Conservation (phyloP, 2,888 invertebrate genomes). For the Limenitis camilla region DNA sequence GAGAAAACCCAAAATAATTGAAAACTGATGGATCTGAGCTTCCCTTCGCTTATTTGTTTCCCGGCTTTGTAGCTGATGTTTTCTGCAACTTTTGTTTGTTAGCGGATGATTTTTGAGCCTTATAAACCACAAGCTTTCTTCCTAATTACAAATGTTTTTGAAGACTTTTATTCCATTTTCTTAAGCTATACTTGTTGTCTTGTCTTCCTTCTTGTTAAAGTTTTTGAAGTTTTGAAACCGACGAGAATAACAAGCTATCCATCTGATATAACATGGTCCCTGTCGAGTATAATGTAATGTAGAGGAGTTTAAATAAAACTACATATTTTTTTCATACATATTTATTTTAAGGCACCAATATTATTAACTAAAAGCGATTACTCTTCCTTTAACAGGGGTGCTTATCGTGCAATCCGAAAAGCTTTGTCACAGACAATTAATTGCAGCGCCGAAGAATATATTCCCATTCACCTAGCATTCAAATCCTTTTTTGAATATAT, state of each 20-base stretch:
- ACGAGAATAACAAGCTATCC: too few relatives aligned
- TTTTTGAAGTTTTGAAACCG: not conserved
- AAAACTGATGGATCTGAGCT: constrained; percentile 18
- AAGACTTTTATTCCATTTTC: constrained; percentile 9
- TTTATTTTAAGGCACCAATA: too few relatives aligned
- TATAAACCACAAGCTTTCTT: constrained; percentile 9
- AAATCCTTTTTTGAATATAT: too few relatives aligned
- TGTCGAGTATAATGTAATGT: constrained; percentile 27
- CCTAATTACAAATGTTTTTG: constrained; percentile 11
- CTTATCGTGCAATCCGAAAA: too few relatives aligned
- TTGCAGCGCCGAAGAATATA: constrained; percentile 44
- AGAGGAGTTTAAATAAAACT: too few relatives aligned
- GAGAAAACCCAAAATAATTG: constrained; percentile 23
- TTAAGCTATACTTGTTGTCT: constrained; percentile 4
- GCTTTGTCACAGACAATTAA: too few relatives aligned
- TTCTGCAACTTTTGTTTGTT: constrained; percentile 10
- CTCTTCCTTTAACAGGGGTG: too few relatives aligned
- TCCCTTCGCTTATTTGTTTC: constrained; percentile 6
- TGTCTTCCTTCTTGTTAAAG: constrained; percentile 1
- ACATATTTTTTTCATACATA: too few relatives aligned
- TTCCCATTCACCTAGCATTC: too few relatives aligned
- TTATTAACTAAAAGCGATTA: too few relatives aligned
- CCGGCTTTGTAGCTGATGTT: constrained; percentile 3
- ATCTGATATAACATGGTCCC: too few relatives aligned
- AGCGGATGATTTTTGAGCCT: constrained; percentile 10